phyloP scores from a whole-genome alignment of 2,797 vertebrate species.

The Neostethus bicornis region DNA sequence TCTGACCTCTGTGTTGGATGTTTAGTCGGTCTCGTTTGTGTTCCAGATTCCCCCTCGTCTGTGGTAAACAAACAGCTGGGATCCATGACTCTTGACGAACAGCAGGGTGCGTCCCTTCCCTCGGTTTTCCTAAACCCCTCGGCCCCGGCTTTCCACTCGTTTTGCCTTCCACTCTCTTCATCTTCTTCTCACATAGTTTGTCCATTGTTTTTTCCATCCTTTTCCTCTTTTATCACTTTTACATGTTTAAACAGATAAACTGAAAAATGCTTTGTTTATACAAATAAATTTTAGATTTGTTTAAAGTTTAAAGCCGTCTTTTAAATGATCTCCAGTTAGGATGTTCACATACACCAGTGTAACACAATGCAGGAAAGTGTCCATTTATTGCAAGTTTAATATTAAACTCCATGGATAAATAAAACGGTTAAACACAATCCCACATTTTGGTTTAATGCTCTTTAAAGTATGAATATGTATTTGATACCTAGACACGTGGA shows the following conservation, averaged over 20 bases:
- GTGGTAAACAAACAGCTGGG: slow-evolving; percentile 99
- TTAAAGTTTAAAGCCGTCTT: too few species aligned
- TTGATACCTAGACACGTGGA: too few species aligned
- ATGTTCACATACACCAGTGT: too few species aligned
- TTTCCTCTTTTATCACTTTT: slow-evolving; percentile 17
- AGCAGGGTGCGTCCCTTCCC: slow-evolving; percentile 90
- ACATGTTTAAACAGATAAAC: slow-evolving; percentile 8
- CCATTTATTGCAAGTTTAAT: too few species aligned
- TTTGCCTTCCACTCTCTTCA: slow-evolving; percentile 15
- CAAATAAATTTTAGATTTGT: too few species aligned
- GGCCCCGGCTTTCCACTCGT: slow-evolving; percentile 28
- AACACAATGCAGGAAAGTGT: too few species aligned
- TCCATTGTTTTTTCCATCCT: slow-evolving; percentile 17
- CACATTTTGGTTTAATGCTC: too few species aligned
- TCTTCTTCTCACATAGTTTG: slow-evolving; percentile 15
- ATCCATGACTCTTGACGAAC: slow-evolving; percentile 98
- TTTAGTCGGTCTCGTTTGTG: slow-evolving; percentile 92
- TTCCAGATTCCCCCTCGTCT: slow-evolving; percentile 98
- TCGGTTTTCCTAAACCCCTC: slow-evolving; percentile 36
- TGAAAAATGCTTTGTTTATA: neutral
- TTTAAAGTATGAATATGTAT: too few species aligned
- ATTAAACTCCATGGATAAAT: too few species aligned
- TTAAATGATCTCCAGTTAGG: too few species aligned
- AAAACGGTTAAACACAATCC: too few species aligned
- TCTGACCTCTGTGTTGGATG: slow-evolving; percentile 57